Conservation (phyloP, 2,888 invertebrate species). For the Plebejus argus region DNA sequence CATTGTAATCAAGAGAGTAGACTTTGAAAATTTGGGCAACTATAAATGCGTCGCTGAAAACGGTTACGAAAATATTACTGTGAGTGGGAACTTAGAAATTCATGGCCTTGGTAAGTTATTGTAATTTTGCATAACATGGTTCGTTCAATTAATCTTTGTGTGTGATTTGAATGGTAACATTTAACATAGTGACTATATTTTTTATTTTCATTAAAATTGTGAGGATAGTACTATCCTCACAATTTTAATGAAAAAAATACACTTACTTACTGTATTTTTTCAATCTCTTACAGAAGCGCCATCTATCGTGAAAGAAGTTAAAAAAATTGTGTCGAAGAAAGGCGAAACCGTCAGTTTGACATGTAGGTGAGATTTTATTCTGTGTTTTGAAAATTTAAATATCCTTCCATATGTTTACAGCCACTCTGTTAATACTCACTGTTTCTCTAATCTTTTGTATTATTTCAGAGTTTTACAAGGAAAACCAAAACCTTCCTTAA, state of each 20-base stretch:
- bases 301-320: constrained; percentile 50
- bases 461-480: constrained; percentile 56
- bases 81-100: constrained; percentile 56
- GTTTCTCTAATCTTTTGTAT: not conserved
- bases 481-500: constrained; percentile 58
- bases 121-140: not conserved
- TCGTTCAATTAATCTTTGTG: not conserved
- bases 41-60: constrained; percentile 79
- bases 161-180: too few relatives aligned
- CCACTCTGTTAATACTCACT: not conserved
- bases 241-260: too few relatives aligned
- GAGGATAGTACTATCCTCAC: not conserved
- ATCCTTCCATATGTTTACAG: not conserved
- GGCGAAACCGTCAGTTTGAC: constrained; percentile 57
- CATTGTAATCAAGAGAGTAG: constrained; percentile 54
- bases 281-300: constrained; percentile 55
- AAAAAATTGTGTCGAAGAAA: constrained; percentile 43
- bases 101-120: constrained; percentile 59
- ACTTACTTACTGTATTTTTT: constrained; percentile 23
- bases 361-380: constrained; percentile 74
- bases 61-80: constrained; percentile 56
- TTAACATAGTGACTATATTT: too few relatives aligned
- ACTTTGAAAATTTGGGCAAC: constrained; percentile 64
- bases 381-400: not conserved
- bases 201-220: not conserved